A percentile compares a stretch with the other conserved stretches of the same genome.
Conservation (phyloP, 1,140 invertebrate genomes). For the Aporrectodea caliginosa region DNA sequence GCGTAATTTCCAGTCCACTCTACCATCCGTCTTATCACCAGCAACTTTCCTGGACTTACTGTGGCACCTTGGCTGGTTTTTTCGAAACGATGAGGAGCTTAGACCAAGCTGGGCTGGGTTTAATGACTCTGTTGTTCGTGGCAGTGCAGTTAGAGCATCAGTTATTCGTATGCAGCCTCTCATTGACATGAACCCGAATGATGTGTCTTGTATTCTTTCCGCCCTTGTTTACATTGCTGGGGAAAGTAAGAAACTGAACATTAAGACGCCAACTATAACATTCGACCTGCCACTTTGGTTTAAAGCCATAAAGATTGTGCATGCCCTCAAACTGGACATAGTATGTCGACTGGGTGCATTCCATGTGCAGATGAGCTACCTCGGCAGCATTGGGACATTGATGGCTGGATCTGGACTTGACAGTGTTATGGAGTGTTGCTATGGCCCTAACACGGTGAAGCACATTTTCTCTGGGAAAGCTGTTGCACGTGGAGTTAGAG, state of each 20-base stretch:
- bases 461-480: conserved; percentile 24
- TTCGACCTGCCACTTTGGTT: conserved; percentile 1
- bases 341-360: conserved; percentile 32
- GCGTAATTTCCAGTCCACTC: too few species aligned
- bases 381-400: conserved; percentile 47
- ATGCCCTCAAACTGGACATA: neutral
- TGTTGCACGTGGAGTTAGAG: conserved; percentile 7
- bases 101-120: neutral
- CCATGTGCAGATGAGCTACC: conserved; percentile 36
- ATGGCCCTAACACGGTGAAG: neutral
- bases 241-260: neutral
- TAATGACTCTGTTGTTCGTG: neutral
- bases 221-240: neutral
- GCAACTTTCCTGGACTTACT: too few species aligned
- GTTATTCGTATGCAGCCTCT: neutral
- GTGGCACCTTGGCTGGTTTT: too few species aligned
- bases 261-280: neutral
- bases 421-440: conserved; percentile 34
- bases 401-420: conserved; percentile 52
- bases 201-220: neutral
- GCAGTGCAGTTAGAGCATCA: neutral
- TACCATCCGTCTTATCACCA: too few species aligned
- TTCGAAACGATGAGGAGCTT: neutral
- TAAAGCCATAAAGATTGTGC: neutral
- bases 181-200: neutral